A percentile compares a stretch with the other conserved stretches of the same genome.
Conservation (phyloP, 2,113 vertebrate species). For the Nematolebias whitei region DNA sequence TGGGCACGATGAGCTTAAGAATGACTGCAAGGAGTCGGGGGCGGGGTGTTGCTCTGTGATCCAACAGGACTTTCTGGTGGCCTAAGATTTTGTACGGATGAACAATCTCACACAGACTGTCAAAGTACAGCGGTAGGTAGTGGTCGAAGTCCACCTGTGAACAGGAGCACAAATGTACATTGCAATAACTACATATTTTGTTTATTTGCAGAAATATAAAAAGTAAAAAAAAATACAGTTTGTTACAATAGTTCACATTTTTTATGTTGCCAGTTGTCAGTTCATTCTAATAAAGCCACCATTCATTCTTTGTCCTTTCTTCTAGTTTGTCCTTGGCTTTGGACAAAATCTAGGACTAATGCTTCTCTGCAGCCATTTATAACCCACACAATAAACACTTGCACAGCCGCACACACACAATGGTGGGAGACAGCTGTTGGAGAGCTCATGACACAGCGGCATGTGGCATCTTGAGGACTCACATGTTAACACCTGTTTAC, state of each 20-base stretch:
- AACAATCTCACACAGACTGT: conserved; percentile 89
- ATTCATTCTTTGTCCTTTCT: conserved; percentile 36
- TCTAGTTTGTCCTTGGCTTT: conserved; percentile 61
- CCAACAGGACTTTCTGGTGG: conserved; percentile 93
- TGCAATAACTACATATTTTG: not conserved
- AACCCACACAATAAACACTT: conserved; percentile 42
- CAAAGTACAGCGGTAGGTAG: conserved; percentile 92
- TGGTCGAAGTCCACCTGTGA: conserved; percentile 89
- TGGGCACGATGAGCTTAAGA: conserved; percentile 79
- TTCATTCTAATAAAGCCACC: conserved; percentile 2
- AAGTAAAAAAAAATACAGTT: not conserved
- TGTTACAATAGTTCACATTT: not conserved
- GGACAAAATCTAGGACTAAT: conserved; percentile 38
- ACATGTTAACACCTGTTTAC: conserved; percentile 79
- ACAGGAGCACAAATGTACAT: conserved; percentile 28
- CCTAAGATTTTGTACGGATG: conserved; percentile 95
- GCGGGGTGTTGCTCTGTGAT: conserved; percentile 90
- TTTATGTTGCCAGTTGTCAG: not conserved
- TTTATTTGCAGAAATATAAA: conserved; percentile 5
- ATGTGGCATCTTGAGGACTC: conserved; percentile 72
- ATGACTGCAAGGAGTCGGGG: conserved; percentile 74
- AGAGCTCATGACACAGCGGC: conserved; percentile 66
- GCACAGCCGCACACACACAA: not conserved
- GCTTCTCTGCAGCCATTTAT: conserved; percentile 41
- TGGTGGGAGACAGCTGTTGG: conserved; percentile 67